These are phyloP conservation scores for Podarcis cretensis DNA, from an alignment of 2,113 vertebrate species.

Conservation along the genomic window DNA sequence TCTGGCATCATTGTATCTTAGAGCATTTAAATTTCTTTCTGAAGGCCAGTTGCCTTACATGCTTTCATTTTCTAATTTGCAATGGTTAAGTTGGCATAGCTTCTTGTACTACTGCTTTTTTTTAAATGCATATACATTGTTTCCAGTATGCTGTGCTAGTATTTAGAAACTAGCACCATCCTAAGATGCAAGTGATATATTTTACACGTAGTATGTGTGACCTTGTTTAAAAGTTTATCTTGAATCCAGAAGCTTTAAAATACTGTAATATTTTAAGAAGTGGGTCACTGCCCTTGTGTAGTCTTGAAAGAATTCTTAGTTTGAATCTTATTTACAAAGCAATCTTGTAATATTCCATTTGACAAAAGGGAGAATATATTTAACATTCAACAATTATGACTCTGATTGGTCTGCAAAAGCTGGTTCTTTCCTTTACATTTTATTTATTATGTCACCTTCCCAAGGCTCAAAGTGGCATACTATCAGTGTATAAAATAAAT, in stretches of 20 bases:
- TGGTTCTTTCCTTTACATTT: neutral
- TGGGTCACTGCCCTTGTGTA: neutral
- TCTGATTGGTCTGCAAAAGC: neutral
- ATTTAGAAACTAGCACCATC: neutral
- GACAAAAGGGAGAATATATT: neutral
- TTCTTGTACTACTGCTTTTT: neutral
- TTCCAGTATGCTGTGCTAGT: neutral
- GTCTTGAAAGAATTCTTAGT: neutral
- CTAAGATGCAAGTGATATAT: neutral
- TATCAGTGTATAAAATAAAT: neutral
- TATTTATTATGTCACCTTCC: neutral
- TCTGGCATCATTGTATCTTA: rapidly evolving
- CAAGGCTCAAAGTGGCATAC: neutral
- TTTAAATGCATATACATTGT: neutral
- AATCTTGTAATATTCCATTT: neutral
- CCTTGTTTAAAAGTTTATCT: neutral
- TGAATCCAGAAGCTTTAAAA: neutral
- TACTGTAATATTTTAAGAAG: neutral
- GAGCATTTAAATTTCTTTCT: neutral
- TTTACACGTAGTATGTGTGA: neutral
- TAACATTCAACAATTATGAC: neutral
- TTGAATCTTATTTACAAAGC: neutral
- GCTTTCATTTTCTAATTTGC: neutral
- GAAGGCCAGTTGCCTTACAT: neutral
- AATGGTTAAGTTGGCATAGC: neutral